Percentiles rank a stretch among this genome's conserved stretches.
Evolutionary conservation across 2,888 invertebrate species (phyloP).

Genomic region (Agrochola lychnidis): DNA sequence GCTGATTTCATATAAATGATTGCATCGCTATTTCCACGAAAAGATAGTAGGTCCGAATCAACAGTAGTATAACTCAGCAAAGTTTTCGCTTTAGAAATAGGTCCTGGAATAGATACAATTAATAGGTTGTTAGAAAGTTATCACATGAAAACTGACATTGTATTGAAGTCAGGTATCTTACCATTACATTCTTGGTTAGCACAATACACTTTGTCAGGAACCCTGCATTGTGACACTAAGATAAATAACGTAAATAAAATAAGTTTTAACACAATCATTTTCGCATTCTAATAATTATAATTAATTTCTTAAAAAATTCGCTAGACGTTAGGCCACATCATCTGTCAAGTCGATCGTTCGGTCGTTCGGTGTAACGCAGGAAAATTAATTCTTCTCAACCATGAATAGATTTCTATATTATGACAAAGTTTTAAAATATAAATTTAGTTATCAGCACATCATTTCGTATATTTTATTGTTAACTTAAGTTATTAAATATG

Average conservation of each 20-base stretch:
- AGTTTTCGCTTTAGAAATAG: conserved; percentile 92
- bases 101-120: conserved; percentile 84
- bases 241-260: conserved; percentile 84
- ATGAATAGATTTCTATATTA: neutral
- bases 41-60: conserved; percentile 91
- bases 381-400: neutral
- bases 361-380: conserved; percentile 68
- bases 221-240: conserved; percentile 82
- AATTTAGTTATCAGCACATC: neutral
- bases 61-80: conserved; percentile 89
- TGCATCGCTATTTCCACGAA: conserved; percentile 90
- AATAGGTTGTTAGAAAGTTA: conserved; percentile 69
- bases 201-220: conserved; percentile 93
- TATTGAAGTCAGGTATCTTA: conserved; percentile 79
- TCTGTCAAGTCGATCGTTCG: conserved; percentile 84
- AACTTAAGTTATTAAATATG: neutral
- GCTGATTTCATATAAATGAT: conserved; percentile 93
- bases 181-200: conserved; percentile 93
- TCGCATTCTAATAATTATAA: conserved; percentile 83
- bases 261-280: conserved; percentile 85
- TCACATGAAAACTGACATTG: conserved; percentile 69
- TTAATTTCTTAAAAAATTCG: conserved; percentile 79
- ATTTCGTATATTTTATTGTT: neutral
- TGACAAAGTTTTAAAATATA: neutral
- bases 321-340: conserved; percentile 88